Percentiles rank a stretch among this genome's conserved stretches.
Evolutionary conservation across 2,797 vertebrate genomes (phyloP).

Genomic region (Dallia pectoralis): DNA sequence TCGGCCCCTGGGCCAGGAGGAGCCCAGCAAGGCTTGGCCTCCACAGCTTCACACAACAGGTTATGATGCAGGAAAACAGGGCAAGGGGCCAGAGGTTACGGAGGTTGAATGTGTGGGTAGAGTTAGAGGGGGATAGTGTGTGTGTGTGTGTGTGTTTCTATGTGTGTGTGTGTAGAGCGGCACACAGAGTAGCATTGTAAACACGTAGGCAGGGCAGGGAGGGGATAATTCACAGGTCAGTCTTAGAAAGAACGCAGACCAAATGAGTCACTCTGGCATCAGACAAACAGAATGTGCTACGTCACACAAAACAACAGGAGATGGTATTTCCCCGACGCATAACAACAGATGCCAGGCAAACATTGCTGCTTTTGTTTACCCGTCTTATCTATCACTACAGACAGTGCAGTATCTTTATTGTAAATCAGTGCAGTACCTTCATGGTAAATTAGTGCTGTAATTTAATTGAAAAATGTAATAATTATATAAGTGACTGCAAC

Average conservation of each 20-base stretch:
- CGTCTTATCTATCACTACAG: no score
- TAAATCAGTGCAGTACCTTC: no score
- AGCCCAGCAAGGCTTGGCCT: not conserved
- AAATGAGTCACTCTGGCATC: constrained; percentile 43
- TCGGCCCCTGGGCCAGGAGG: no score
- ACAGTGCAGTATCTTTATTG: no score
- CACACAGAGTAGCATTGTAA: not conserved
- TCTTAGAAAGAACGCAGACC: constrained; percentile 32
- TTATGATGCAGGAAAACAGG: not conserved
- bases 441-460: no score
- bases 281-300: constrained; percentile 23
- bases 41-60: constrained; percentile 4
- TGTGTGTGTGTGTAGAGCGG: constrained; percentile 1
- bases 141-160: constrained; percentile 27
- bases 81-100: not conserved
- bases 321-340: constrained; percentile 31
- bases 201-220: constrained; percentile 27
- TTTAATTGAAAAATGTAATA: no score
- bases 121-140: not conserved
- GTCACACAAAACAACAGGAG: constrained; percentile 41
- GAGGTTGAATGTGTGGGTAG: not conserved
- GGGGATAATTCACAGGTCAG: constrained; percentile 47
- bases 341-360: constrained; percentile 34
- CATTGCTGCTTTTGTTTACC: no score
- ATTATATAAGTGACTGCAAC: constrained; percentile 1